A percentile compares a stretch with the other conserved stretches of the same genome.
phyloP scores from a whole-genome alignment of 2,113 vertebrate species.

The Formicarius rufipectus region DNA sequence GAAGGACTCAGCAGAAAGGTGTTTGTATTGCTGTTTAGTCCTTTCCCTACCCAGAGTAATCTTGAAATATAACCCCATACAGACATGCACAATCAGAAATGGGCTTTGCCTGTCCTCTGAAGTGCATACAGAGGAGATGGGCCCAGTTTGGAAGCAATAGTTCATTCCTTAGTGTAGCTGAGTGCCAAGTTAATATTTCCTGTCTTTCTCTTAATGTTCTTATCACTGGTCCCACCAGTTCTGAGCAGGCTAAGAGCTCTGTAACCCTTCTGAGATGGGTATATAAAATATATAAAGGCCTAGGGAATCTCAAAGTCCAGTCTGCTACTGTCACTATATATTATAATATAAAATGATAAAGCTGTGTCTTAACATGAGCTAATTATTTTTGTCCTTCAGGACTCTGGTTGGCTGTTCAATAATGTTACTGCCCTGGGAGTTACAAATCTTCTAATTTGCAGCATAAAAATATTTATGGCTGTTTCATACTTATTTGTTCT shows the following conservation, averaged over 20 bases:
- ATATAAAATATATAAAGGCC: not conserved
- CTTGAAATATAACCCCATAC: not conserved
- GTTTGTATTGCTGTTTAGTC: not conserved
- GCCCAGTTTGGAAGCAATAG: not conserved
- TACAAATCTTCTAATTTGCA: constrained; percentile 58
- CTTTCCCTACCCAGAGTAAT: not conserved
- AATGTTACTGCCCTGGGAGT: constrained; percentile 44
- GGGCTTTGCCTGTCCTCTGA: not conserved
- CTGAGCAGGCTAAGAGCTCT: not conserved
- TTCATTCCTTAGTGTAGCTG: not conserved
- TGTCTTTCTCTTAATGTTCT: not conserved
- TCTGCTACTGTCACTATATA: constrained; percentile 43
- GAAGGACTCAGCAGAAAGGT: not conserved
- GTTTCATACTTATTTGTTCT: constrained; percentile 41
- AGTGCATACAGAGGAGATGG: not conserved
- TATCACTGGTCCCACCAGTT: not conserved
- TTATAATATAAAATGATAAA: constrained; percentile 52
- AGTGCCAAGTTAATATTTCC: not conserved
- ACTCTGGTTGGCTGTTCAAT: constrained; percentile 52
- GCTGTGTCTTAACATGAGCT: constrained; percentile 53
- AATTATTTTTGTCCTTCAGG: constrained; percentile 68
- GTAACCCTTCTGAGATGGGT: not conserved
- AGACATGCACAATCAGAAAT: not conserved
- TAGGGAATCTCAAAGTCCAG: not conserved
- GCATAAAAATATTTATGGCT: constrained; percentile 57